phyloP scores from a whole-genome alignment of 2,888 invertebrate species.

The Aleiodes testaceus region DNA sequence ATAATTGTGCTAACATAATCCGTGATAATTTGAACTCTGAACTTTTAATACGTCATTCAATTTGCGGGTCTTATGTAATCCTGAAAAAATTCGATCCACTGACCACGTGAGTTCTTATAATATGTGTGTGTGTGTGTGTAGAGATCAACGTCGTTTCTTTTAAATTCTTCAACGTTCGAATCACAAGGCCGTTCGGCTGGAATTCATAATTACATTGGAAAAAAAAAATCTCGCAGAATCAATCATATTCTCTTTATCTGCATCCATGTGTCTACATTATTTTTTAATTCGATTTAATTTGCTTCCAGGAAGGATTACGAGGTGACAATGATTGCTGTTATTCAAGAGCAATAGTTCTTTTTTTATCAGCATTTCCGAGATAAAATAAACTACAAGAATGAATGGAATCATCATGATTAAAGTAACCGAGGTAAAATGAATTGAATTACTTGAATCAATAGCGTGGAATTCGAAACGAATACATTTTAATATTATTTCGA shows the following conservation, averaged over 20 bases:
- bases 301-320: conserved; percentile 5
- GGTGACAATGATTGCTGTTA: neutral
- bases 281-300: neutral
- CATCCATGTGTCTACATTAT: neutral
- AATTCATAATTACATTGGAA: conserved; percentile 31
- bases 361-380: neutral
- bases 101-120: conserved; percentile 2
- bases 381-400: neutral
- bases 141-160: conserved; percentile 49
- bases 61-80: conserved; percentile 44
- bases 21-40: neutral
- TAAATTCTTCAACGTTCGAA: conserved; percentile 12
- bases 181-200: conserved; percentile 47
- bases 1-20: too few species aligned
- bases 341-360: neutral
- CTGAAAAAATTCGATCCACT: conserved; percentile 42
- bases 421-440: conserved; percentile 29
- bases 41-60: neutral
- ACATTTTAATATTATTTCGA: neutral
- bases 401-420: neutral
- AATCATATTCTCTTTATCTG: neutral
- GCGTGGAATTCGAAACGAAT: neutral
- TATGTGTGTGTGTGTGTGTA: conserved; percentile 32
- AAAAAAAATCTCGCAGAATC: conserved; percentile 1
- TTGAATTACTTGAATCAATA: neutral